phyloP scores from a whole-genome alignment of 2,797 vertebrate species.

The Hylomyscus alleni region DNA sequence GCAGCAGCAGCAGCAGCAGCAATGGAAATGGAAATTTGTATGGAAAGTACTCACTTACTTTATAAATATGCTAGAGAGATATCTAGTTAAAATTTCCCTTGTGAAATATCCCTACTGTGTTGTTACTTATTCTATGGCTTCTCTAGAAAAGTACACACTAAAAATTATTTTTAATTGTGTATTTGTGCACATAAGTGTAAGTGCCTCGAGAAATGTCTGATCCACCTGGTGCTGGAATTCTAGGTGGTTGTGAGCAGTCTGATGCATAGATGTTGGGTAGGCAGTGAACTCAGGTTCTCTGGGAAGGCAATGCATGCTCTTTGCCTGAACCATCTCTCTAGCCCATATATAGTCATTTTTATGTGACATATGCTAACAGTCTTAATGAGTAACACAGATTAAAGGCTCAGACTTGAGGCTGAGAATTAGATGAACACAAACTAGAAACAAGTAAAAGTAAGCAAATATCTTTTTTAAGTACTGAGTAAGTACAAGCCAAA shows the following conservation, averaged over 20 bases:
- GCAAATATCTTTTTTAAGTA: constrained; percentile 48
- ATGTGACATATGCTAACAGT: neutral
- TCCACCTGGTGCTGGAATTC: neutral
- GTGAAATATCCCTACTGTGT: constrained; percentile 26
- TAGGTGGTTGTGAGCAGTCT: neutral
- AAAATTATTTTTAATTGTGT: neutral
- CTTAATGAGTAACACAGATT: constrained; percentile 42
- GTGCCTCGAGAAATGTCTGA: neutral
- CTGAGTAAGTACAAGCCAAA: neutral
- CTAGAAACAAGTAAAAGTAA: constrained; percentile 39
- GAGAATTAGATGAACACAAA: constrained; percentile 53
- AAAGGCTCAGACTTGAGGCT: constrained; percentile 65
- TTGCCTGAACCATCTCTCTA: neutral
- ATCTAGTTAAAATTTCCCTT: constrained; percentile 53
- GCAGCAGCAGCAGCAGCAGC: neutral
- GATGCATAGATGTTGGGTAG: neutral
- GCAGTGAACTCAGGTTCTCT: neutral
- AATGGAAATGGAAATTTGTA: neutral
- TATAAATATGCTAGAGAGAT: constrained; percentile 27
- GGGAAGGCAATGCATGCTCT: neutral
- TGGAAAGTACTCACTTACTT: constrained; percentile 21
- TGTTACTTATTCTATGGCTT: constrained; percentile 39
- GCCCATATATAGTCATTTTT: constrained; percentile 13
- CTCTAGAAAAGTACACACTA: constrained; percentile 15
- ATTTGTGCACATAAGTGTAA: no score